These are phyloP conservation scores for Agonopterix alstromeriana DNA, from an alignment of 2,888 invertebrate genomes.

Conservation along the genomic window DNA sequence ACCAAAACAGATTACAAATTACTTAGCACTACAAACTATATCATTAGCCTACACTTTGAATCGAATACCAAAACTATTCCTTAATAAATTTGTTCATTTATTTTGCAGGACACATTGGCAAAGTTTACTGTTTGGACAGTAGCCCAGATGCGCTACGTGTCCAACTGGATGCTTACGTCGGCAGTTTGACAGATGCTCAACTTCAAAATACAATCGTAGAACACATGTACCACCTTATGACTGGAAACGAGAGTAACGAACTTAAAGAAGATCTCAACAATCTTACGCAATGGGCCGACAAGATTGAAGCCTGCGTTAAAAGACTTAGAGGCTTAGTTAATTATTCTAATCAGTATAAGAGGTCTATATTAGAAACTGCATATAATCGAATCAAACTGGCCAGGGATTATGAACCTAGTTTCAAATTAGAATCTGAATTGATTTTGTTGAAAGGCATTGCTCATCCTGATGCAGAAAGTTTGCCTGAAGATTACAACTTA, in stretches of 20 bases:
- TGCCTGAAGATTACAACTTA: constrained; percentile 35
- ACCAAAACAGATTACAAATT: too few relatives aligned
- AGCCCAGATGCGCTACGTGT: constrained; percentile 36
- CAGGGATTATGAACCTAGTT: constrained; percentile 27
- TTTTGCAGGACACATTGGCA: constrained; percentile 31
- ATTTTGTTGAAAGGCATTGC: constrained; percentile 33
- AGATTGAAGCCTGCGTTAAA: constrained; percentile 22
- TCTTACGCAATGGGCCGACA: constrained; percentile 21
- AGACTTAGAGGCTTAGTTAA: constrained; percentile 15
- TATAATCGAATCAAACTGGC: constrained; percentile 29
- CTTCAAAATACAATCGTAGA: constrained; percentile 27
- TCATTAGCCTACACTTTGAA: too few relatives aligned
- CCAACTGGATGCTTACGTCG: constrained; percentile 31
- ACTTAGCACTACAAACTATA: too few relatives aligned
- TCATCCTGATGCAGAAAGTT: constrained; percentile 15
- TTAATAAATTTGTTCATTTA: background rate
- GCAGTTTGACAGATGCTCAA: constrained; percentile 22
- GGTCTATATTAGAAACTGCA: constrained; percentile 22
- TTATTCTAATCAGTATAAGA: constrained; percentile 31
- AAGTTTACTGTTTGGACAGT: constrained; percentile 41
- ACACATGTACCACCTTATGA: constrained; percentile 26
- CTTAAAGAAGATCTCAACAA: constrained; percentile 18
- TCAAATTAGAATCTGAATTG: constrained; percentile 35
- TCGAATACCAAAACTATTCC: background rate
- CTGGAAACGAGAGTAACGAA: constrained; percentile 14